These are phyloP conservation scores for Morelia viridis DNA, from an alignment of 2,797 vertebrate genomes.

Conservation along the genomic window DNA sequence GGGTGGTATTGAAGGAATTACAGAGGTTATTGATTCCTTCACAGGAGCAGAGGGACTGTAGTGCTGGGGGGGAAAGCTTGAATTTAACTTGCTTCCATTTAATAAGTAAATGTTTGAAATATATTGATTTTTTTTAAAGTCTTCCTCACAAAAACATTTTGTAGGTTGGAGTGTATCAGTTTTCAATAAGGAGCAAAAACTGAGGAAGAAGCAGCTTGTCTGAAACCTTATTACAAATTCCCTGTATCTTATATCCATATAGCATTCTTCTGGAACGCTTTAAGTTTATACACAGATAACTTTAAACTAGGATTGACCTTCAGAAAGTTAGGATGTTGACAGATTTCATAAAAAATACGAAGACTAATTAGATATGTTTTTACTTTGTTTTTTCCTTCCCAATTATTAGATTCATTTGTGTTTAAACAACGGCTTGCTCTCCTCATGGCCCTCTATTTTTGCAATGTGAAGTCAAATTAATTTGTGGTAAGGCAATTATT, in stretches of 20 bases:
- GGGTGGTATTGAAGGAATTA: too few species aligned
- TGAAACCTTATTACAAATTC: neutral
- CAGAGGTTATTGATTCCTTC: too few species aligned
- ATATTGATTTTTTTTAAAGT: too few species aligned
- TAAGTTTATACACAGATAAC: neutral
- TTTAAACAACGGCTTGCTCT: neutral
- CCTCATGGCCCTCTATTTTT: neutral
- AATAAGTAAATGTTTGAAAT: too few species aligned
- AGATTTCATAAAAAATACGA: neutral
- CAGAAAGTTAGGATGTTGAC: neutral
- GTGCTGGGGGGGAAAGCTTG: too few species aligned
- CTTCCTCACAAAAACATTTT: too few species aligned
- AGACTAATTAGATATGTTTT: neutral
- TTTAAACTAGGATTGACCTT: neutral
- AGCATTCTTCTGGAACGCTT: neutral
- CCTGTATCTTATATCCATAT: neutral
- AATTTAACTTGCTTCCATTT: too few species aligned
- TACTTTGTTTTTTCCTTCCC: neutral
- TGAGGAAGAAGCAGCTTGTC: too few species aligned
- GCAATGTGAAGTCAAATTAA: slow-evolving; percentile 19
- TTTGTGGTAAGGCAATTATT: slow-evolving; percentile 23
- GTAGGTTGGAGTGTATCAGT: too few species aligned
- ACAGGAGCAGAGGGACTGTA: too few species aligned
- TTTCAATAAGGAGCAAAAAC: too few species aligned
- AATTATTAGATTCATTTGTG: slow-evolving; percentile 1